Percentiles rank a stretch among this genome's conserved stretches.
phyloP scores from a whole-genome alignment of 2,888 invertebrate species.

The Ferdinandea cuprea region DNA sequence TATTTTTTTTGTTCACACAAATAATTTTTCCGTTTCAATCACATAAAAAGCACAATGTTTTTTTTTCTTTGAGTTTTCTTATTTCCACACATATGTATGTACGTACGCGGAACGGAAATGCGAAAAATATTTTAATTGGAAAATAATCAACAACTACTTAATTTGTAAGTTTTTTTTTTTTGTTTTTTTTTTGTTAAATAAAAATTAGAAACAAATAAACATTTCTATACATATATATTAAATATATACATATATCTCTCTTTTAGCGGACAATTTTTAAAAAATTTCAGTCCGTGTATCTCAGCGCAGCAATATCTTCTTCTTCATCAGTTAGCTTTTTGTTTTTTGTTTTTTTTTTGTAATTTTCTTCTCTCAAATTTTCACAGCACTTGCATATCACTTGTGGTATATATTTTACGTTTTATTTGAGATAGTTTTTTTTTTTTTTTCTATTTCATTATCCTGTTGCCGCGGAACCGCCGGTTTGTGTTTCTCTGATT shows the following conservation, averaged over 20 bases:
- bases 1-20: slow-evolving; percentile 7
- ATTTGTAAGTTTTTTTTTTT: slow-evolving; percentile 43
- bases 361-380: slow-evolving; percentile 57
- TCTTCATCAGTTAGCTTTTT: slow-evolving; percentile 49
- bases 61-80: slow-evolving; percentile 46
- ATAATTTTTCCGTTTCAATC: slow-evolving; percentile 7
- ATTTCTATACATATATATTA: slow-evolving; percentile 58
- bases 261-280: slow-evolving; percentile 51
- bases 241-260: slow-evolving; percentile 58
- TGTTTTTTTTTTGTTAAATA: too few relatives aligned
- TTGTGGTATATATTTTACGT: slow-evolving; percentile 46
- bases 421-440: slow-evolving; percentile 62
- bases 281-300: slow-evolving; percentile 68
- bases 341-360: slow-evolving; percentile 30
- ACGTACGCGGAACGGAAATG: slow-evolving; percentile 39
- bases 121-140: slow-evolving; percentile 67
- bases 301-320: slow-evolving; percentile 63
- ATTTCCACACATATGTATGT: slow-evolving; percentile 39
- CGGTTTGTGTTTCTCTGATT: slow-evolving; percentile 55
- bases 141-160: slow-evolving; percentile 75
- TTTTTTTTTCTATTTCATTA: slow-evolving; percentile 63
- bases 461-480: slow-evolving; percentile 69
- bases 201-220: slow-evolving; percentile 62
- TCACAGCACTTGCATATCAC: slow-evolving; percentile 77
- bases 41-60: slow-evolving; percentile 59